phyloP scores from a whole-genome alignment of 2,888 invertebrate genomes.

The Eupithecia subfuscata region DNA sequence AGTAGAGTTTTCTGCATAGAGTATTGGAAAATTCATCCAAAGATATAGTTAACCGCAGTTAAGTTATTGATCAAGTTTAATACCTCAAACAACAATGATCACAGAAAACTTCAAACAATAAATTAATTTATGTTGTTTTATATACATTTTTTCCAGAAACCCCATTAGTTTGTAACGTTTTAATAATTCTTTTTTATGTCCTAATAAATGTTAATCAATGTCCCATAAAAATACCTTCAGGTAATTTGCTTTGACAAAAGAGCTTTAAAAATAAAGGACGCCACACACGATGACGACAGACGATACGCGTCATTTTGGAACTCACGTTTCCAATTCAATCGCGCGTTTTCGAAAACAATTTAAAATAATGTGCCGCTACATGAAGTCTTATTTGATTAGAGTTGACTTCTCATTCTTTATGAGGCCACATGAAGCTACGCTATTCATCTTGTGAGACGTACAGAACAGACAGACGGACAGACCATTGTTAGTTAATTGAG shows the following conservation, averaged over 20 bases:
- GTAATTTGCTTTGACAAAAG: constrained; percentile 33
- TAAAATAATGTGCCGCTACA: constrained; percentile 31
- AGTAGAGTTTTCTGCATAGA: background rate
- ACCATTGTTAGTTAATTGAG: constrained; percentile 6
- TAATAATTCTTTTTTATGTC: constrained; percentile 35
- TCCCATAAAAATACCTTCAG: constrained; percentile 37
- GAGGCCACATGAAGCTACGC: background rate
- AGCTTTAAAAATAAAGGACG: constrained; percentile 48
- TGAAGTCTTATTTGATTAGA: background rate
- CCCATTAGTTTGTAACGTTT: constrained; percentile 22
- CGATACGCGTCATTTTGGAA: constrained; percentile 22
- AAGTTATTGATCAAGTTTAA: background rate
- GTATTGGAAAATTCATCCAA: background rate
- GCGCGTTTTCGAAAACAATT: constrained; percentile 52
- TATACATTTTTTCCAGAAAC: constrained; percentile 14
- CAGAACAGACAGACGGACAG: background rate
- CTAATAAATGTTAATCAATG: constrained; percentile 37
- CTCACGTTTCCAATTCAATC: constrained; percentile 52
- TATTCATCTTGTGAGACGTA: background rate
- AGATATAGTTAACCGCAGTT: background rate
- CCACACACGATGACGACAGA: constrained; percentile 48
- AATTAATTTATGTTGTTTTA: constrained; percentile 16
- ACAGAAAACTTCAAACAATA: constrained; percentile 1
- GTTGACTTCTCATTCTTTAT: background rate
- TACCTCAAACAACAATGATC: background rate